Evolutionary conservation across 1,140 invertebrate genomes (phyloP).

Genomic region (Pentalonia nigronervosa): DNA sequence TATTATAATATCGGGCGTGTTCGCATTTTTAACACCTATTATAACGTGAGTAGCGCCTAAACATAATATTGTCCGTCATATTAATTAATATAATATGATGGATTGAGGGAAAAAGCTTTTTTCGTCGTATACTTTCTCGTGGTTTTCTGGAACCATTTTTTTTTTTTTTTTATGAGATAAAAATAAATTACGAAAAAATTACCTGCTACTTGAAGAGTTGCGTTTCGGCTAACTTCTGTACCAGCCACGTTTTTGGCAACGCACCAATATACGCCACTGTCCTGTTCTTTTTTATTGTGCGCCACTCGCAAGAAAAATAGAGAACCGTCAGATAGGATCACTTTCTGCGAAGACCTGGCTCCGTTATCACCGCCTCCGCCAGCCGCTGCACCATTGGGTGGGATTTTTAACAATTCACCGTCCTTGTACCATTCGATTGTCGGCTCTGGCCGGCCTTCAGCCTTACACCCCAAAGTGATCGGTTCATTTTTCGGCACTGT

Average conservation of each 20-base stretch:
- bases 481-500: conserved; percentile 87
- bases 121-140: background rate
- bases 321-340: conserved; percentile 61
- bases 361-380: conserved; percentile 29
- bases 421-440: conserved; percentile 90
- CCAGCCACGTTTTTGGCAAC: conserved; percentile 86
- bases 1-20: background rate
- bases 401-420: conserved; percentile 74
- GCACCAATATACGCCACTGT: conserved; percentile 87
- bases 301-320: conserved; percentile 72
- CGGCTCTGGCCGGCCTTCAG: conserved; percentile 91
- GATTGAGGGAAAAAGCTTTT: background rate
- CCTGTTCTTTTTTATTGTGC: conserved; percentile 83
- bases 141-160: background rate
- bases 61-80: background rate
- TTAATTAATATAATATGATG: background rate
- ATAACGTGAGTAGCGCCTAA: background rate
- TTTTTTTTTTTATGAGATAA: background rate
- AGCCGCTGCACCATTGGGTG: conserved; percentile 57
- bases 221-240: conserved; percentile 75
- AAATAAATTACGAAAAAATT: conserved; percentile 62
- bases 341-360: conserved; percentile 60
- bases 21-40: conserved; percentile 30
- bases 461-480: conserved; percentile 88
- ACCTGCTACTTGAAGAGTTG: conserved; percentile 83